These are phyloP conservation scores for Paralichthys olivaceus DNA, from an alignment of 2,113 vertebrate genomes.

Conservation along the genomic window DNA sequence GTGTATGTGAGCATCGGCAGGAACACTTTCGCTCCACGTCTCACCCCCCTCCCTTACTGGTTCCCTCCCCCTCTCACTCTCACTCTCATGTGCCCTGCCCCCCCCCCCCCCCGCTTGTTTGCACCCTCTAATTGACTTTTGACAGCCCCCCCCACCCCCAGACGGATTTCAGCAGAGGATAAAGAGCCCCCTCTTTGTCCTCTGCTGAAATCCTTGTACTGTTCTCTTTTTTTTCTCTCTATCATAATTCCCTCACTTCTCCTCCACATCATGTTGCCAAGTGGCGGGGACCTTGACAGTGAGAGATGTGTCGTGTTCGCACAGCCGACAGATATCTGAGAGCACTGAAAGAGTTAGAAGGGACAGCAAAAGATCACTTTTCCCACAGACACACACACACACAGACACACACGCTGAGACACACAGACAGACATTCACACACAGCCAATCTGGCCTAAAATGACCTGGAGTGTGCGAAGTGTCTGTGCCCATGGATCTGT, in stretches of 20 bases:
- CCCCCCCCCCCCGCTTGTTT: constrained; percentile 35
- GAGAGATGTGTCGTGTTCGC: constrained; percentile 55
- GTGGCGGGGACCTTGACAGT: constrained; percentile 61
- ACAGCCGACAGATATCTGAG: constrained; percentile 67
- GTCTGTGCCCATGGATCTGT: neutral
- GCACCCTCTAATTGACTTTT: constrained; percentile 62
- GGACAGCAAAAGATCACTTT: constrained; percentile 60
- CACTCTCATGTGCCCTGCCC: constrained; percentile 11
- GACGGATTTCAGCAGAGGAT: too few relatives aligned
- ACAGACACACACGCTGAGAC: constrained; percentile 25
- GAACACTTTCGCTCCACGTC: constrained; percentile 60
- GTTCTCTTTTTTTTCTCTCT: constrained; percentile 40
- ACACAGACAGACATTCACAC: constrained; percentile 32
- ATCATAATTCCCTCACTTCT: constrained; percentile 53
- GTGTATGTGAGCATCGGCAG: constrained; percentile 82
- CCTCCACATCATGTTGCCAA: constrained; percentile 53
- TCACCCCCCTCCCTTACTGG: constrained; percentile 48
- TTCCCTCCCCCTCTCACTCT: constrained; percentile 17
- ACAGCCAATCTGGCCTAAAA: constrained; percentile 21
- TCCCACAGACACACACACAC: constrained; percentile 43
- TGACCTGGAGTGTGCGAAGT: neutral
- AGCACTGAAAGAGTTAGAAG: constrained; percentile 57
- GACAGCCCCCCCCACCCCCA: neutral
- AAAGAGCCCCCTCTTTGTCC: neutral
- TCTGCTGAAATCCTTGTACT: constrained; percentile 27